These are phyloP conservation scores for Pollenia labialis DNA, from an alignment of 2,888 invertebrate species.

Conservation along the genomic window DNA sequence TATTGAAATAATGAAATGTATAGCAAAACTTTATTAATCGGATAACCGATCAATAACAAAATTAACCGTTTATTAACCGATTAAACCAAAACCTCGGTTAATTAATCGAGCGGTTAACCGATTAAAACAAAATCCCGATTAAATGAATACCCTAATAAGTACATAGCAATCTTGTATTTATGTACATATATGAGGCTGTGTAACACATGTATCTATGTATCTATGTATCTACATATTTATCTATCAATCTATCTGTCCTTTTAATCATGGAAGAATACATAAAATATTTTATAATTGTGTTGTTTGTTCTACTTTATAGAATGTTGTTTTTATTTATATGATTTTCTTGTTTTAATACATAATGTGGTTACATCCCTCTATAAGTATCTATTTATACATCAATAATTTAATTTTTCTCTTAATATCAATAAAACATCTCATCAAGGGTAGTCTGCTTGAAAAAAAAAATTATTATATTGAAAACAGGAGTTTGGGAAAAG, in stretches of 20 bases:
- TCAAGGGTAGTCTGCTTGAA: constrained; percentile 3
- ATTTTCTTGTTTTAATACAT: constrained; percentile 34
- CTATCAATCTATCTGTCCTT: neutral
- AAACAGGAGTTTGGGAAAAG: neutral
- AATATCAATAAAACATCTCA: constrained; percentile 19
- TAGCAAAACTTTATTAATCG: no score
- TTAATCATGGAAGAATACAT: neutral
- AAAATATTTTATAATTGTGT: constrained; percentile 6
- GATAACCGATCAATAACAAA: no score
- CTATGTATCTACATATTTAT: neutral
- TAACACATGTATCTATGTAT: no score
- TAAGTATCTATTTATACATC: constrained; percentile 56
- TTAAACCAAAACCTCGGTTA: no score
- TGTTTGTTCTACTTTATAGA: constrained; percentile 30
- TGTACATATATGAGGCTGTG: neutral
- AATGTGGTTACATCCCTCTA: constrained; percentile 44
- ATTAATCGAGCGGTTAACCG: no score
- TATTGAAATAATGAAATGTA: no score
- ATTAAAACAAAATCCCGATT: no score
- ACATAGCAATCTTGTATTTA: neutral
- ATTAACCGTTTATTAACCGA: no score
- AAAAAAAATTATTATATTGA: neutral
- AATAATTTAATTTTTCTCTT: constrained; percentile 59
- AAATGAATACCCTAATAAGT: neutral
- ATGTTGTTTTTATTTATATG: constrained; percentile 24